phyloP scores from a whole-genome alignment of 2,888 invertebrate species.

The Syrphus vitripennis region DNA sequence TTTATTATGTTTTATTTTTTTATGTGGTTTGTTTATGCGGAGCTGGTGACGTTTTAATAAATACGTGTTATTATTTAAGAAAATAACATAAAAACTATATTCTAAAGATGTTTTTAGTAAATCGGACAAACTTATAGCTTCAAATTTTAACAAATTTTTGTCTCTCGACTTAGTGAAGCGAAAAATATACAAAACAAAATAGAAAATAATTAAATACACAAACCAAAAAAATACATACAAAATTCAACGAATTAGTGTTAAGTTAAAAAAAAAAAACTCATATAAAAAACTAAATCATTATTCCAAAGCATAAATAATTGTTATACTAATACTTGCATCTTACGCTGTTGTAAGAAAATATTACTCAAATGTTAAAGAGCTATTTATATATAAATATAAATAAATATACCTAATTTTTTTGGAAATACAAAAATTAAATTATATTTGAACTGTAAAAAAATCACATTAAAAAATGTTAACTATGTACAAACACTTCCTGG shows the following conservation, averaged over 20 bases:
- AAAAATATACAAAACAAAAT: background rate
- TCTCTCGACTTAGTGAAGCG: constrained; percentile 6
- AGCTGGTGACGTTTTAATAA: background rate
- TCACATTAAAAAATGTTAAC: background rate
- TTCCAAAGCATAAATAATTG: constrained; percentile 28
- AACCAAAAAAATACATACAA: constrained; percentile 31
- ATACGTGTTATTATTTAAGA: background rate
- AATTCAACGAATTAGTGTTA: constrained; percentile 61
- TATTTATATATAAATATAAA: constrained; percentile 3
- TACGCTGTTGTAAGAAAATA: background rate
- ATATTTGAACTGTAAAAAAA: background rate
- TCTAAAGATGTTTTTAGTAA: constrained; percentile 21
- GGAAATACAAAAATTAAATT: background rate
- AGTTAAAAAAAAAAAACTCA: constrained; percentile 30
- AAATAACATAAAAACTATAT: background rate
- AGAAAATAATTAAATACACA: background rate
- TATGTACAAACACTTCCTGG: constrained; percentile 48
- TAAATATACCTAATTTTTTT: background rate
- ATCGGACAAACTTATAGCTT: constrained; percentile 27
- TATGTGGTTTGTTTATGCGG: background rate
- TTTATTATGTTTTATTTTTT: background rate
- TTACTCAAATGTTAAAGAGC: background rate
- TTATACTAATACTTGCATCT: constrained; percentile 32
- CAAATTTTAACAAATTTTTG: constrained; percentile 18
- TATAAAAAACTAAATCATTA: constrained; percentile 9